phyloP scores from a whole-genome alignment of 2,113 vertebrate genomes.

The Oplegnathus fasciatus region DNA sequence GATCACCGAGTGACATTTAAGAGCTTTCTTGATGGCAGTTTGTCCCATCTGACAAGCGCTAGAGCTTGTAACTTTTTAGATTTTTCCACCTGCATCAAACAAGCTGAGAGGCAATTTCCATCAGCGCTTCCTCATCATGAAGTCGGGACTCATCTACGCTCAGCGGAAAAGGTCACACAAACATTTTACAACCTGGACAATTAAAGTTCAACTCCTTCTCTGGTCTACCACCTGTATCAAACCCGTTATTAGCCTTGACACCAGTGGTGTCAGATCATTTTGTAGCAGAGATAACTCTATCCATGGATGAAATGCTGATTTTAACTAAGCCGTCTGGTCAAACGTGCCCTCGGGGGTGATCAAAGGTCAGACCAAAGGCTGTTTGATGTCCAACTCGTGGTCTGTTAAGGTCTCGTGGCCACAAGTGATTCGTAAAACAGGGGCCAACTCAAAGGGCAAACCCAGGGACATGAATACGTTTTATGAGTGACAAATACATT shows the following conservation, averaged over 20 bases:
- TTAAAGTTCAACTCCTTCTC: constrained; percentile 23
- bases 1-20: constrained; percentile 16
- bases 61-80: background rate
- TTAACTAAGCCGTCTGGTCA: constrained; percentile 46
- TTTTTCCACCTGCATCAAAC: constrained; percentile 22
- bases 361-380: constrained; percentile 76
- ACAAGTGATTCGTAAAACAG: constrained; percentile 61
- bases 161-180: constrained; percentile 41
- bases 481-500: constrained; percentile 56
- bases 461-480: constrained; percentile 50
- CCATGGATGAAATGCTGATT: constrained; percentile 48
- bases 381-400: constrained; percentile 66
- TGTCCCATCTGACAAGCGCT: background rate
- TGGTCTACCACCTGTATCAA: constrained; percentile 42
- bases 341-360: constrained; percentile 48
- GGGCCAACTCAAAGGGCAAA: constrained; percentile 71
- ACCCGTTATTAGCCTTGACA: background rate
- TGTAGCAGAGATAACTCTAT: background rate
- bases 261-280: constrained; percentile 3
- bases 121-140: background rate
- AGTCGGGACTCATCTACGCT: constrained; percentile 5
- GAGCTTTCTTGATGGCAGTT: background rate
- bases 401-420: constrained; percentile 61
- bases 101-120: background rate
- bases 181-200: constrained; percentile 27